Conservation (phyloP, 2,888 invertebrate species). For the Geotrupes spiniger region DNA sequence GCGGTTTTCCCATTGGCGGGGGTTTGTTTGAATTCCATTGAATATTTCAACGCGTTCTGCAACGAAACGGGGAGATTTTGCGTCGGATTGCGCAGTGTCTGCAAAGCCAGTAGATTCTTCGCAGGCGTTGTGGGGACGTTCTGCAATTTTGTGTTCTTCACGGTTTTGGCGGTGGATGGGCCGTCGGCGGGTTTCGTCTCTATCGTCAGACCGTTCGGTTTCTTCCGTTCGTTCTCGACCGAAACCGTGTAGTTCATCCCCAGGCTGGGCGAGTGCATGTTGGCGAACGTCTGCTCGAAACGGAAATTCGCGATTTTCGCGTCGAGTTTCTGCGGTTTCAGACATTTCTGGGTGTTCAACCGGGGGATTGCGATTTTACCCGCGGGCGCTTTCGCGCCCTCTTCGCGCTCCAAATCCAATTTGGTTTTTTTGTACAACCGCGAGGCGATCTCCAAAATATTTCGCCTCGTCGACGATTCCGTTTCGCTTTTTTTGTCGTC, state of each 20-base stretch:
- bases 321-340: slow-evolving; percentile 23
- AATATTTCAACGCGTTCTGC: no score
- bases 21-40: no score
- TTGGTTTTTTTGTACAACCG: slow-evolving; percentile 45
- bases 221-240: slow-evolving; percentile 12
- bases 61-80: no score
- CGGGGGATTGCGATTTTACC: slow-evolving; percentile 41
- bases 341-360: slow-evolving; percentile 32
- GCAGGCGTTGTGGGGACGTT: background rate
- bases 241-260: slow-evolving; percentile 48
- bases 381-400: slow-evolving; percentile 2
- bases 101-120: background rate
- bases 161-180: no score
- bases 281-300: slow-evolving; percentile 33
- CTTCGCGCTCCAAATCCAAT: slow-evolving; percentile 31
- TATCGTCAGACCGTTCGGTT: no score
- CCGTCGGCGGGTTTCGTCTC: no score
- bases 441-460: slow-evolving; percentile 45
- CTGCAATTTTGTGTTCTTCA: background rate
- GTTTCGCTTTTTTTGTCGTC: background rate
- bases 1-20: no score
- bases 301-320: slow-evolving; percentile 17
- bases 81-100: background rate
- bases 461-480: slow-evolving; percentile 30
- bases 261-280: slow-evolving; percentile 43